A percentile compares a stretch with the other conserved stretches of the same genome.
These are phyloP conservation scores for Drosophila merina DNA, from an alignment of 2,888 invertebrate species.

Conservation along the genomic window DNA sequence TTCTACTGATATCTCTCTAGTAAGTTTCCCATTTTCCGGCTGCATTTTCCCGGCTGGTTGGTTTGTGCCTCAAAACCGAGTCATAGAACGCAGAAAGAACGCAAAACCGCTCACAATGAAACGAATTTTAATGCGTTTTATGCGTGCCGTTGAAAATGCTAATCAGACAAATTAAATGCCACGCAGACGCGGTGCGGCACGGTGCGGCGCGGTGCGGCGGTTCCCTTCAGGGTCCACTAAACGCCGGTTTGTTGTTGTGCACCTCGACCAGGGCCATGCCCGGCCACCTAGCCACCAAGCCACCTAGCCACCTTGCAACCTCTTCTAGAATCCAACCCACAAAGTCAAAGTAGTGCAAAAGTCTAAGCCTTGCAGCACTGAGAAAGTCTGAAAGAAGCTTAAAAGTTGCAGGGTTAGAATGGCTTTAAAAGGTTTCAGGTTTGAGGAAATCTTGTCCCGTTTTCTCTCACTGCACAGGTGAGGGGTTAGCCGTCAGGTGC, in stretches of 20 bases:
- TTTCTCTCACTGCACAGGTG: constrained; percentile 3
- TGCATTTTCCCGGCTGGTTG: constrained; percentile 4
- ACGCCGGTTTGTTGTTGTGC: constrained; percentile 70
- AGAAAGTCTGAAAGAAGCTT: neutral
- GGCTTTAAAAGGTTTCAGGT: neutral
- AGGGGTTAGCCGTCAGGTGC: constrained; percentile 3
- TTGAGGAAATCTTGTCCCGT: neutral
- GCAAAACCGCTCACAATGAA: constrained; percentile 25
- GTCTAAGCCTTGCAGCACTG: constrained; percentile 1
- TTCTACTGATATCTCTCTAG: constrained; percentile 24
- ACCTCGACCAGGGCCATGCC: constrained; percentile 3
- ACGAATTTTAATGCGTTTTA: constrained; percentile 77
- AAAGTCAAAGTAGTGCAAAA: constrained; percentile 42
- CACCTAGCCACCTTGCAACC: no score
- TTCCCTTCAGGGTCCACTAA: constrained; percentile 56
- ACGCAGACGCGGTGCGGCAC: constrained; percentile 17
- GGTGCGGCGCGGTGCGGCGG: constrained; percentile 2
- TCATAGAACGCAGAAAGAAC: constrained; percentile 4
- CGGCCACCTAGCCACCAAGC: no score
- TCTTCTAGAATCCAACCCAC: constrained; percentile 32
- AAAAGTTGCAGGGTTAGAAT: neutral
- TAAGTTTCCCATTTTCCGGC: constrained; percentile 26
- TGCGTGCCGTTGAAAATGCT: constrained; percentile 78
- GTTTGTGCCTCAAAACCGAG: no score
- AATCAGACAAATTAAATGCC: constrained; percentile 78